Conservation (phyloP, 2,113 vertebrate species). For the Rhea pennata region DNA sequence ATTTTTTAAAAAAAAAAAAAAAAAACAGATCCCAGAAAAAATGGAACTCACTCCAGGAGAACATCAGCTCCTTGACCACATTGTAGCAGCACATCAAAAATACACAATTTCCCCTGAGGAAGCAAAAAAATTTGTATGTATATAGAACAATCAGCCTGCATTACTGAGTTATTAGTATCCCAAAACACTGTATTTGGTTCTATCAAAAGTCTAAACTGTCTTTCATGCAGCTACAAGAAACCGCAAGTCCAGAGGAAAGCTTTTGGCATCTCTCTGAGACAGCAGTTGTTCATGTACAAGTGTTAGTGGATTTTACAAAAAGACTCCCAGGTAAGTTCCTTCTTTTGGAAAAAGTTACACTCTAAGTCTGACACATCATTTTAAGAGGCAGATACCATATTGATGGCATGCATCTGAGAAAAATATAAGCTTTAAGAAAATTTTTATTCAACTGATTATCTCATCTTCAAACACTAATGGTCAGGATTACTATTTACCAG, state of each 20-base stretch:
- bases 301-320: conserved; percentile 87
- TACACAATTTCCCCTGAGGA: conserved; percentile 80
- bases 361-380: neutral
- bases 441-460: neutral
- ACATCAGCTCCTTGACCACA: conserved; percentile 84
- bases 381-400: neutral
- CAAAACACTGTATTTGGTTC: neutral
- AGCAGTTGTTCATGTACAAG: conserved; percentile 78
- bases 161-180: neutral
- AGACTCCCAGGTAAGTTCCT: conserved; percentile 80
- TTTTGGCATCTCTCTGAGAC: conserved; percentile 78
- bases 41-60: conserved; percentile 83
- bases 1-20: no score
- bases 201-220: neutral
- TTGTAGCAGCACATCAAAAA: conserved; percentile 87
- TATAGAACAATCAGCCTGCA: neutral
- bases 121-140: conserved; percentile 82
- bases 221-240: conserved; percentile 82
- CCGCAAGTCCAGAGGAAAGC: conserved; percentile 78
- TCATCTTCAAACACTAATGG: neutral
- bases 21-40: conserved; percentile 64
- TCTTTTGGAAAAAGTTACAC: neutral
- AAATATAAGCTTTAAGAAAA: neutral
- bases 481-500: neutral
- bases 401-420: neutral